Evolutionary conservation across 2,797 vertebrate genomes (phyloP).

Genomic region (Melanogrammus aeglefinus): DNA sequence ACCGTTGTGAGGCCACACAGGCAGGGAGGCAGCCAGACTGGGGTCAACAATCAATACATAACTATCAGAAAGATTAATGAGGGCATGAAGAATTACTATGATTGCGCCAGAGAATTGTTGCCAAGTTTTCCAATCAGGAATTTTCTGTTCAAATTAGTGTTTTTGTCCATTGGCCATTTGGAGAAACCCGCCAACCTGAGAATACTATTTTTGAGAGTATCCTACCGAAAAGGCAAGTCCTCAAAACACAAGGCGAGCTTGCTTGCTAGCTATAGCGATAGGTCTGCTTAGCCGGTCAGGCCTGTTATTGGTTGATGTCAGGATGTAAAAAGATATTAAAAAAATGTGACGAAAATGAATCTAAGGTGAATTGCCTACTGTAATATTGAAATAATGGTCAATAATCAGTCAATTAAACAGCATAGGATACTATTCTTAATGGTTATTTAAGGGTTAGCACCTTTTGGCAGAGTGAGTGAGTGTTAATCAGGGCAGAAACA

Average conservation of each 20-base stretch:
- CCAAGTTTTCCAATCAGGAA: not conserved
- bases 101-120: not conserved
- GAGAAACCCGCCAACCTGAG: too few species aligned
- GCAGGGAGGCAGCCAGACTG: too few species aligned
- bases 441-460: not conserved
- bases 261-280: too few species aligned
- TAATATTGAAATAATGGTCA: not conserved
- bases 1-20: not conserved
- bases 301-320: too few species aligned
- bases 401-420: not conserved
- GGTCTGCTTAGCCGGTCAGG: too few species aligned
- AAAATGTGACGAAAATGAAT: too few species aligned
- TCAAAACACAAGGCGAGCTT: too few species aligned
- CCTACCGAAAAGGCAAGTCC: too few species aligned
- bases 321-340: too few species aligned
- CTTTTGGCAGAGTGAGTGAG: not conserved
- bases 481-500: not conserved
- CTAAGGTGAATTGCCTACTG: too few species aligned
- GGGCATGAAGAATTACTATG: not conserved
- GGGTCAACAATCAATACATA: not conserved
- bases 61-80: not conserved
- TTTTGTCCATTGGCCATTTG: not conserved
- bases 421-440: not conserved
- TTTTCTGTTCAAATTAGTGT: not conserved
- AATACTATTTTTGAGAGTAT: too few species aligned